These are phyloP conservation scores for Habroteleia sp. DNA, from an alignment of 2,888 invertebrate species.

Conservation along the genomic window DNA sequence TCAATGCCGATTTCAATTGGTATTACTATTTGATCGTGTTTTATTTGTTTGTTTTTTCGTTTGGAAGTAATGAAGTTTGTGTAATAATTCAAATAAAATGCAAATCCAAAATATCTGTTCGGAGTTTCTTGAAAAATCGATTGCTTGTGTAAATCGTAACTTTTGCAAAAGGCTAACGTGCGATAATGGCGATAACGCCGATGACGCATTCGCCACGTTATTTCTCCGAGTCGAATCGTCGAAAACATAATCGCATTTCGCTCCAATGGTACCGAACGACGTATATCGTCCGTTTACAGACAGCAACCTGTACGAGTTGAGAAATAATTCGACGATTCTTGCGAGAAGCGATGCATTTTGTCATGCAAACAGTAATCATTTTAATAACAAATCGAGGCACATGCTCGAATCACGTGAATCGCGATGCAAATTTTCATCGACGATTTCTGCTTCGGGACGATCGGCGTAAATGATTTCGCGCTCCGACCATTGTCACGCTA, in stretches of 20 bases:
- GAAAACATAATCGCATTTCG: constrained; percentile 27
- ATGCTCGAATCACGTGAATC: constrained; percentile 73
- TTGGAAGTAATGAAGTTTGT: too few species aligned
- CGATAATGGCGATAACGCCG: constrained; percentile 57
- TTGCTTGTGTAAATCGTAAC: constrained; percentile 34
- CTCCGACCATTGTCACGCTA: not conserved
- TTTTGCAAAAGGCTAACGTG: constrained; percentile 54
- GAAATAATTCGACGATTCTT: constrained; percentile 43
- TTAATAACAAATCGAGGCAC: constrained; percentile 75
- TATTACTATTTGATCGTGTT: too few species aligned
- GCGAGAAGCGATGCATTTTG: constrained; percentile 70
- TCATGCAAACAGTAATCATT: constrained; percentile 75
- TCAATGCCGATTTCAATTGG: too few species aligned
- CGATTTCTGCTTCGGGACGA: constrained; percentile 1
- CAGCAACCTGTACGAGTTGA: constrained; percentile 32
- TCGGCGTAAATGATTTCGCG: constrained; percentile 1
- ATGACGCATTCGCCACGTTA: constrained; percentile 47
- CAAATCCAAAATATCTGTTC: too few species aligned
- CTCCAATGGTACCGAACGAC: not conserved
- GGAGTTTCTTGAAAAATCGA: constrained; percentile 35
- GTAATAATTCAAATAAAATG: too few species aligned
- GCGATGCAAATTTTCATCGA: constrained; percentile 26
- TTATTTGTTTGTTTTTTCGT: too few species aligned
- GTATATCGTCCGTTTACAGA: constrained; percentile 26
- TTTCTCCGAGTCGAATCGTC: constrained; percentile 47